These are phyloP conservation scores for Champsocephalus esox DNA, from an alignment of 2,797 vertebrate species.

Conservation along the genomic window DNA sequence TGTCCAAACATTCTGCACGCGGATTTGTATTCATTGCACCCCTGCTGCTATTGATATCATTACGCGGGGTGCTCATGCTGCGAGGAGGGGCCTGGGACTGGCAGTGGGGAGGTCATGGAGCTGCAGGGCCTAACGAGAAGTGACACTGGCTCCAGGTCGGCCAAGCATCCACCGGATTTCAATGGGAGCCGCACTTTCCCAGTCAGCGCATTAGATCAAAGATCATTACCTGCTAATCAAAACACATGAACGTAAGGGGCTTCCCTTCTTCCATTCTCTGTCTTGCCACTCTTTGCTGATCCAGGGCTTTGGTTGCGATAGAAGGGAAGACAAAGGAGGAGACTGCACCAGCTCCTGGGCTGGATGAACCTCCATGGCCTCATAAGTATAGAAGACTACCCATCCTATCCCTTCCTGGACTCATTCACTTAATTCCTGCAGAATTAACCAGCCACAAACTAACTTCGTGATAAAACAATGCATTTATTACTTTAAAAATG, in stretches of 20 bases:
- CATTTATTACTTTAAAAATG: background rate
- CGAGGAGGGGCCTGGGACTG: conserved; percentile 77
- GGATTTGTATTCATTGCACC: conserved; percentile 92
- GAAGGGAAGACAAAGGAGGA: conserved; percentile 52
- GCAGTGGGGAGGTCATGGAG: conserved; percentile 84
- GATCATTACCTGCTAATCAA: conserved; percentile 90
- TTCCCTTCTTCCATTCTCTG: conserved; percentile 55
- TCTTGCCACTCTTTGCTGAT: conserved; percentile 44
- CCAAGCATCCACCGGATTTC: conserved; percentile 87
- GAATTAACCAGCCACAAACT: background rate
- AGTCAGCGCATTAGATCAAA: conserved; percentile 89
- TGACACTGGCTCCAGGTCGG: conserved; percentile 97
- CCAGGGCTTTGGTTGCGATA: conserved; percentile 39
- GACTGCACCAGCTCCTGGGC: conserved; percentile 54
- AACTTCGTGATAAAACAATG: background rate
- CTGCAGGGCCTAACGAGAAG: conserved; percentile 90
- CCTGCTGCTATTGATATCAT: conserved; percentile 91
- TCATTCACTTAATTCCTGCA: conserved; percentile 16
- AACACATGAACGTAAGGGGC: conserved; percentile 82
- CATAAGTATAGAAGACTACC: conserved; percentile 43
- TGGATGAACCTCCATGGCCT: conserved; percentile 37
- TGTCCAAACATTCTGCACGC: conserved; percentile 90
- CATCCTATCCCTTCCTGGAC: conserved; percentile 14
- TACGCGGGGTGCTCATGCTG: conserved; percentile 87
- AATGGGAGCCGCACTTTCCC: conserved; percentile 86